phyloP scores from a whole-genome alignment of 1,140 invertebrate genomes.

The Drosophila repleta region DNA sequence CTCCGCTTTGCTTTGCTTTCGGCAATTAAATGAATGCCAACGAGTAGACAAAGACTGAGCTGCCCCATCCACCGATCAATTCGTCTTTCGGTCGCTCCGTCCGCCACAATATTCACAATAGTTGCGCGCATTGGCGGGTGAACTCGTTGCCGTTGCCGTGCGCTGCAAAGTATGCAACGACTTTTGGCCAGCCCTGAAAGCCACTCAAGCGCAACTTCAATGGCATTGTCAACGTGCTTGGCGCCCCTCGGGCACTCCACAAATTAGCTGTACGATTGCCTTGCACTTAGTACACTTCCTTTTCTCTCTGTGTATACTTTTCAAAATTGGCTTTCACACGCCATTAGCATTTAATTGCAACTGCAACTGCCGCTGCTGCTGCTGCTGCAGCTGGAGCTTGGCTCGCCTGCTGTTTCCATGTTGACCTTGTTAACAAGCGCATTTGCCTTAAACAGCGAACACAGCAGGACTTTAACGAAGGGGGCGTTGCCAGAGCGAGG shows the following conservation, averaged over 20 bases:
- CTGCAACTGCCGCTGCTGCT: neutral
- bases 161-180: conserved; percentile 44
- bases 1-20: conserved; percentile 51
- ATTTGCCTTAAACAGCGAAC: conserved; percentile 68
- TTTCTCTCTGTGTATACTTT: conserved; percentile 75
- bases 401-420: conserved; percentile 4
- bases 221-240: conserved; percentile 38
- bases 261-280: conserved; percentile 75
- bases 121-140: conserved; percentile 33
- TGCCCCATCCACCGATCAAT: conserved; percentile 35
- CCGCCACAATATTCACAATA: conserved; percentile 22
- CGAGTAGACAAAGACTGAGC: conserved; percentile 39
- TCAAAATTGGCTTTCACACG: conserved; percentile 79
- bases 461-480: conserved; percentile 29
- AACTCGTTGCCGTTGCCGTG: conserved; percentile 25
- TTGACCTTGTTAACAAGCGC: conserved; percentile 72
- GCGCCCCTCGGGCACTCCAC: conserved; percentile 30
- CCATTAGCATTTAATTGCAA: conserved; percentile 80
- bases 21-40: conserved; percentile 62
- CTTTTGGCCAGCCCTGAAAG: conserved; percentile 63
- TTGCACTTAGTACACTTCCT: conserved; percentile 64
- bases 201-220: conserved; percentile 58
- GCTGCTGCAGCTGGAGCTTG: conserved; percentile 2
- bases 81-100: conserved; percentile 2
- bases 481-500: neutral